phyloP scores from a whole-genome alignment of 2,113 vertebrate genomes.

The Pandion haliaetus region DNA sequence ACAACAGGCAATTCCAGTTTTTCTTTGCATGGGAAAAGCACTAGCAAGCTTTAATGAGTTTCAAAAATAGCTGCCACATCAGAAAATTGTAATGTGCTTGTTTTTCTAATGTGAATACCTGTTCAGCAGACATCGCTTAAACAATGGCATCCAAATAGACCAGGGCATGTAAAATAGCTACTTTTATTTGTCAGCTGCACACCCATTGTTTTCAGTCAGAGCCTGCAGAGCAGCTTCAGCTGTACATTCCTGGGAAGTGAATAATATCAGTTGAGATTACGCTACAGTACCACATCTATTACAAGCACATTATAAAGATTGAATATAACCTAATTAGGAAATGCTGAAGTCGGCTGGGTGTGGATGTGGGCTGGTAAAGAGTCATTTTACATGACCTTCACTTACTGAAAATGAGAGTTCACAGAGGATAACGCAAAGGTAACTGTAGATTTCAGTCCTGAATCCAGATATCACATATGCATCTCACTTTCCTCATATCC shows the following conservation, averaged over 20 bases:
- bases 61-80: slow-evolving; percentile 61
- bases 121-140: slow-evolving; percentile 48
- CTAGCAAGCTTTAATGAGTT: slow-evolving; percentile 42
- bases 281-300: slow-evolving; percentile 75
- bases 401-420: slow-evolving; percentile 43
- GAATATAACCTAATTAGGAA: slow-evolving; percentile 85
- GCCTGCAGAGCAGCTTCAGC: slow-evolving; percentile 64
- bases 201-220: slow-evolving; percentile 71
- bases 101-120: slow-evolving; percentile 59
- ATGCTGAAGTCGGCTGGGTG: slow-evolving; percentile 65
- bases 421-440: slow-evolving; percentile 32
- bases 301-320: slow-evolving; percentile 67
- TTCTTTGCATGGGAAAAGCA: slow-evolving; percentile 50
- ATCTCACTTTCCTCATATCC: neutral
- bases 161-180: slow-evolving; percentile 50
- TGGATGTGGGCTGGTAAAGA: slow-evolving; percentile 48
- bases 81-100: slow-evolving; percentile 51
- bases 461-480: neutral
- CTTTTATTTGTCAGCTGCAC: slow-evolving; percentile 61
- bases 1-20: slow-evolving; percentile 62
- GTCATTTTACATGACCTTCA: slow-evolving; percentile 10
- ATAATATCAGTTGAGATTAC: slow-evolving; percentile 80
- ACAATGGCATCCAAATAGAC: slow-evolving; percentile 59
- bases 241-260: slow-evolving; percentile 81
- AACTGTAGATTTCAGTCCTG: neutral